These are phyloP conservation scores for Cyclura pinguis DNA, from an alignment of 2,797 vertebrate species.

Conservation along the genomic window DNA sequence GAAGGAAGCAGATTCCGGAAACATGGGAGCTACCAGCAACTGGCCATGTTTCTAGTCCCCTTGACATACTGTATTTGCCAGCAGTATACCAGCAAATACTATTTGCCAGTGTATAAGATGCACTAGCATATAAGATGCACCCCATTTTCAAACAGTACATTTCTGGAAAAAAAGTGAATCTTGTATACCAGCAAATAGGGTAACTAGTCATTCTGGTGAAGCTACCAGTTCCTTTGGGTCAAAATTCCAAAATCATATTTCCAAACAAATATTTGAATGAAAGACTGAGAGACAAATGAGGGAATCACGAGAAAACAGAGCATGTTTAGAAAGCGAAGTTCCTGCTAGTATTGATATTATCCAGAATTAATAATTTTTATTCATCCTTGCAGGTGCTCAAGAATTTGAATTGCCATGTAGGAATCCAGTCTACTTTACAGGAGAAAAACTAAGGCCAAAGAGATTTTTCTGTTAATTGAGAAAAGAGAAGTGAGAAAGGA, in stretches of 20 bases:
- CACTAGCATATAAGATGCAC: no score
- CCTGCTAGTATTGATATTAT: constrained; percentile 31
- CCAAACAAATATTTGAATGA: constrained; percentile 37
- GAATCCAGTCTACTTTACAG: constrained; percentile 38
- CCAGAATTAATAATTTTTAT: constrained; percentile 46
- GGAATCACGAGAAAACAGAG: constrained; percentile 42
- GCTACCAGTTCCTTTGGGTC: background rate
- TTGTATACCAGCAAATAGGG: no score
- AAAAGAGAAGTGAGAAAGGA: constrained; percentile 38
- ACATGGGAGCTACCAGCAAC: no score
- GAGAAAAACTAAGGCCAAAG: constrained; percentile 25
- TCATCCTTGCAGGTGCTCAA: constrained; percentile 33
- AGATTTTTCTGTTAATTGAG: background rate
- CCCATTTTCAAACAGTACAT: no score
- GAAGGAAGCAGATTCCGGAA: background rate
- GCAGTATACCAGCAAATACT: no score
- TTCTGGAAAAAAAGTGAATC: no score
- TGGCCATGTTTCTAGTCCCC: background rate
- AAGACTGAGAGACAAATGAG: constrained; percentile 45
- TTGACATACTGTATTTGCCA: background rate
- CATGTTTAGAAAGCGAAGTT: constrained; percentile 57
- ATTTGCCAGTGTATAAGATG: no score
- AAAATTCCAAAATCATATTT: constrained; percentile 35
- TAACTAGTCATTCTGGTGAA: background rate
- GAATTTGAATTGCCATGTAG: constrained; percentile 32